Conservation (phyloP, 2,888 invertebrate species). For the Cephus runcator region DNA sequence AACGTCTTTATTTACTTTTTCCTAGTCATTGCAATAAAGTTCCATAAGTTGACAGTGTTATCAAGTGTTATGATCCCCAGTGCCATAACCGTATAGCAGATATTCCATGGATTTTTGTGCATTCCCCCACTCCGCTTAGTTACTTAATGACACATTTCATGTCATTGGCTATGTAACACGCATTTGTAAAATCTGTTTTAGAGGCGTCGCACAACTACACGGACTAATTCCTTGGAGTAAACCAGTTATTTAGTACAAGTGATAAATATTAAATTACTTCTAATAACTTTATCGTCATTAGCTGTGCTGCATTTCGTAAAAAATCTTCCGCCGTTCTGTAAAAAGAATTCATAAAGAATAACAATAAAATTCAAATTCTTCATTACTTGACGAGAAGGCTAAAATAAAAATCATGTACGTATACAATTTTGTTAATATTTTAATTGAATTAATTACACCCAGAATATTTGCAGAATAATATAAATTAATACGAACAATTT, state of each 20-base stretch:
- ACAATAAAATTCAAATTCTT: neutral
- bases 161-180: neutral
- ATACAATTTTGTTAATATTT: neutral
- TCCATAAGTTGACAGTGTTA: neutral
- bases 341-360: neutral
- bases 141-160: neutral
- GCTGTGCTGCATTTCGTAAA: neutral
- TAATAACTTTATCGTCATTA: neutral
- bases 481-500: neutral
- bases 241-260: neutral
- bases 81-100: neutral
- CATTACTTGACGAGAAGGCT: neutral
- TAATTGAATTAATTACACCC: neutral
- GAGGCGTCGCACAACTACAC: neutral
- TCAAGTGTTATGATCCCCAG: neutral
- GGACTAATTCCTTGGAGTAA: neutral
- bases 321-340: no score
- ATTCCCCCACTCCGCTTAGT: neutral
- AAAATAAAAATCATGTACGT: neutral
- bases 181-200: neutral
- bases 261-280: neutral
- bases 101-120: neutral
- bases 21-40: neutral
- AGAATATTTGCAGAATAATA: neutral
- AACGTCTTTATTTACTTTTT: neutral